Percentiles rank a stretch among this genome's conserved stretches.
phyloP scores from a whole-genome alignment of 2,113 vertebrate species.

The Strix uralensis region DNA sequence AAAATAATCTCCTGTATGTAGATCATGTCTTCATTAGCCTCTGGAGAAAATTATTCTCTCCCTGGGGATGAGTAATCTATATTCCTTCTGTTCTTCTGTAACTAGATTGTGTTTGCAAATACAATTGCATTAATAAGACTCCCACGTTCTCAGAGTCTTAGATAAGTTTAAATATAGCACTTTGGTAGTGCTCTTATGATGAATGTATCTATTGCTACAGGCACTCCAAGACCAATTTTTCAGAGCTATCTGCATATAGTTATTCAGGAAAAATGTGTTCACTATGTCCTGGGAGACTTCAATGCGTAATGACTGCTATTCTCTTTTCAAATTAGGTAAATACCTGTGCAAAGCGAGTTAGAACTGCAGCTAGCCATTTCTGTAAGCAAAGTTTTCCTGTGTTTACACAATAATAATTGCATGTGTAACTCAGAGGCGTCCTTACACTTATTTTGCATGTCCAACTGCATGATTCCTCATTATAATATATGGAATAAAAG shows the following conservation, averaged over 20 bases:
- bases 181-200: conserved; percentile 3
- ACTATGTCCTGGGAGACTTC: neutral
- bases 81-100: conserved; percentile 23
- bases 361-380: neutral
- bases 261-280: neutral
- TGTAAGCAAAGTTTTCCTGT: neutral
- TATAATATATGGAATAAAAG: neutral
- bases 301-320: neutral
- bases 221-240: conserved; percentile 37
- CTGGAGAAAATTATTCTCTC: conserved; percentile 21
- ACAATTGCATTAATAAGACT: conserved; percentile 49
- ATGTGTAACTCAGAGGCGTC: neutral
- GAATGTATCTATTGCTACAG: neutral
- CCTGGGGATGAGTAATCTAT: neutral
- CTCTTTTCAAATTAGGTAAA: neutral
- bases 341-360: neutral
- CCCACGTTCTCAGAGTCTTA: conserved; percentile 17
- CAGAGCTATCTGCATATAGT: neutral
- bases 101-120: conserved; percentile 54
- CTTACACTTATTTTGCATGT: neutral
- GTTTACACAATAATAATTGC: neutral
- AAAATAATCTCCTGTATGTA: conserved; percentile 11
- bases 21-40: conserved; percentile 23
- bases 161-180: conserved; percentile 37
- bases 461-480: neutral